Percentiles rank a stretch among this genome's conserved stretches.
Conservation (phyloP, 2,113 vertebrate species). For the Dryoscopus gambensis region DNA sequence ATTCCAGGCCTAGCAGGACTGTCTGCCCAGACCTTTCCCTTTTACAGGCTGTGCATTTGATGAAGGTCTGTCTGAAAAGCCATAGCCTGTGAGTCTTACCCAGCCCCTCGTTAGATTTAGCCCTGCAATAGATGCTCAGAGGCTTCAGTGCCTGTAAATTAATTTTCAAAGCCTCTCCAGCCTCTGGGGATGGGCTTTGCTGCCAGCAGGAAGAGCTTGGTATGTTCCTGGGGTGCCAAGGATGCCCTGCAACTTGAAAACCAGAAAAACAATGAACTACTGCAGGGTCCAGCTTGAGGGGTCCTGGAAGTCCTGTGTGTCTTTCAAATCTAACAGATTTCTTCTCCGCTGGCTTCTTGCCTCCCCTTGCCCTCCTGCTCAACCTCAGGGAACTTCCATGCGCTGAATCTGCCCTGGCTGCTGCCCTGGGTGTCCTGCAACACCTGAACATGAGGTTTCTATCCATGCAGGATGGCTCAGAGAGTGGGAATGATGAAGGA, state of each 20-base stretch:
- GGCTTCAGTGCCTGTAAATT: not conserved
- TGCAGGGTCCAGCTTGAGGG: not conserved
- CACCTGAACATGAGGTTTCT: not conserved
- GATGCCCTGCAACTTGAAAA: not conserved
- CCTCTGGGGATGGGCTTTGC: not conserved
- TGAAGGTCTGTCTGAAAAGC: not conserved
- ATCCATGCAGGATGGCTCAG: not conserved
- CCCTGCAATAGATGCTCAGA: not conserved
- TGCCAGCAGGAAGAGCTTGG: not conserved
- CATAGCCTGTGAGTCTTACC: not conserved
- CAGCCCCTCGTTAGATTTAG: not conserved
- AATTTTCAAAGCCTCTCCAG: not conserved
- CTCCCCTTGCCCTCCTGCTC: not conserved
- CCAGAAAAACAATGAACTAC: not conserved
- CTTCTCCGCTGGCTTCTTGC: not conserved
- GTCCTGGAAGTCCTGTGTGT: not conserved
- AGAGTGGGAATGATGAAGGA: not conserved
- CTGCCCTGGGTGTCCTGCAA: not conserved
- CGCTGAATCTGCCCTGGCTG: rapidly evolving
- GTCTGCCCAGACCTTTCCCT: not conserved
- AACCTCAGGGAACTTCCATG: rapidly evolving
- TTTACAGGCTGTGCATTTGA: not conserved
- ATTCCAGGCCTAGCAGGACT: not conserved
- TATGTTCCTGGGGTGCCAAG: not conserved
- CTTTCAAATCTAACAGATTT: not conserved